Base-by-base conservation (phyloP, 2,797 vertebrate species). In the Chromobotia macracanthus region DNA sequence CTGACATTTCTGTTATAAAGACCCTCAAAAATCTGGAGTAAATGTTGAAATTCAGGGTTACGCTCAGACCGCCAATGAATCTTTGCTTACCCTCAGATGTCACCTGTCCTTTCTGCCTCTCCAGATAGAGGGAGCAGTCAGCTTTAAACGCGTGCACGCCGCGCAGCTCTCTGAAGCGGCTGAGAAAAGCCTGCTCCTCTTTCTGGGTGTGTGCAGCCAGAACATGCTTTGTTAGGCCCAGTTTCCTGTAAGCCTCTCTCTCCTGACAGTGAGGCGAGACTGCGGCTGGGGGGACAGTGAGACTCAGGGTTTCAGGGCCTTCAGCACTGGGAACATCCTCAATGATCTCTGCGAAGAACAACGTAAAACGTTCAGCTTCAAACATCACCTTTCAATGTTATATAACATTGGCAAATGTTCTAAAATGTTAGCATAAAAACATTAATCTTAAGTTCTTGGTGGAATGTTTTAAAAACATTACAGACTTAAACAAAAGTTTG, bases 181-280 rank as follows among this genome's bases (percentile, higher is more conserved):
- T 93, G 70, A 99, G 91, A 88, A 97, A 99, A 61, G 89, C 93
- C 87, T 97, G 95, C 81, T 99, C 97, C 81, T 99, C 97, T 82
- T 96, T 97, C 85, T 97, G 96, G 0, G 97, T 99, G 81, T 99
- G 97, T 2, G 94, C 96, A 0, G 95, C 96, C 89, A 99, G 92
- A 63, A 97, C 94, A 83, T 98, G 95, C 89, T 97, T 98, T 76
- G 97, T 99, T 82, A 99, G 90, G 0, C 96, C 96, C 74, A 96
- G 89, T 83, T 92, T 96, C 91, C 92, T 94, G 88, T 96, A 96
- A 0, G 92, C 86, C 79, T 95, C 97, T 87, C 93, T 94, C 86
- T 95, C 95, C 21, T 92, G 95, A 88, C 82, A 90, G 8, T 90
- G 90, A 53, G 92, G 83, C 0, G 86, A 88, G 70, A 90, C 75